Base-by-base conservation (phyloP, 2,113 vertebrate species). In the Oxyura jamaicensis region DNA sequence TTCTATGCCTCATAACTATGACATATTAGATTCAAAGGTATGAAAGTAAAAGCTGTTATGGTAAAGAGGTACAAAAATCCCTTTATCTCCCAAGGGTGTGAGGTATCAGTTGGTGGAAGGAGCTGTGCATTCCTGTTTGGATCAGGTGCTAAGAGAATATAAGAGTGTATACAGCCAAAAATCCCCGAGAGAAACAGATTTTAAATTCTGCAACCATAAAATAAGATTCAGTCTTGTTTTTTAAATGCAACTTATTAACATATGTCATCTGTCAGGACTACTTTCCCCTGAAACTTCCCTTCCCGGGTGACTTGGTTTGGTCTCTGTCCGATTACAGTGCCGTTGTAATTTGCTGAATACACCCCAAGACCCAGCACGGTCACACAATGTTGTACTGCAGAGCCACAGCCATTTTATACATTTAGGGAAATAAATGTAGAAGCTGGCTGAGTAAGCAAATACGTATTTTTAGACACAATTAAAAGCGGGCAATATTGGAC, bases 231-330 rank as follows among this genome's bases (percentile, higher is more conserved):
- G 7, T 44, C 69, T 72, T 85, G 25, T 83, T 81, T 92, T 16
- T 84, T 91, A 93, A 97, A 89, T 48, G 10, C 6, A 66, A 13
- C 17, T 48, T 69, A 10, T 86, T 93, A 75, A 86, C 86, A 86
- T 65, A 22, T 23, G 60, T 69, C 26, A 69, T 68, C 35, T 82
- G 20, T 81, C 39, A 78, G 56, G 53, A 16, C 48, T 56, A 15
- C 39, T 93, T 86, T 84, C 7, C 20, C n/a, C 21, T 75, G 60
- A 72, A 84, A 72, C 15, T 56, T 92, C 20, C 33, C 14, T 21
- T 31, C 73, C 74, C 79, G 0, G 3, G 81, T 69, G 62, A 56
- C 53, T 87, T 75, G 44, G 14, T 13, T 93, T 86, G 48, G 48
- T 79, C 48, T 72, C 66, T 84, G 77, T 85, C 93, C 87, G 56